A percentile compares a stretch with the other conserved stretches of the same genome.
These are phyloP conservation scores for Drosophila nr. fundita DNA, from an alignment of 2,888 invertebrate species.

Conservation along the genomic window DNA sequence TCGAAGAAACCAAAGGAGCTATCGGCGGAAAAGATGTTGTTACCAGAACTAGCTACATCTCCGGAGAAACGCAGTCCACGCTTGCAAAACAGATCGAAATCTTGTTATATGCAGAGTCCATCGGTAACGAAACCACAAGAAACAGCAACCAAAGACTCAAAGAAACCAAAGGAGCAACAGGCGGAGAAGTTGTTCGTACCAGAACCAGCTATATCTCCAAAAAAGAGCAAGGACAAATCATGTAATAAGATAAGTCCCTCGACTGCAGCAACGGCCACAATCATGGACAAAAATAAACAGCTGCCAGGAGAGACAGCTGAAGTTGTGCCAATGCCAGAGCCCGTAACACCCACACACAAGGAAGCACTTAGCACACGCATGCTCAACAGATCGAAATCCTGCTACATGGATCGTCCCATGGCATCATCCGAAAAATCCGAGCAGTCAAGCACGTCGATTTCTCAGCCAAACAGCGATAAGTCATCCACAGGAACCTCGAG, in stretches of 20 bases:
- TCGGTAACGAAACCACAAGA: not conserved
- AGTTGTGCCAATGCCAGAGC: not conserved
- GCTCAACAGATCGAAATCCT: constrained; percentile 33
- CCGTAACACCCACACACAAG: not conserved
- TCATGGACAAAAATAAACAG: not conserved
- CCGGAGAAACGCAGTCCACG: constrained; percentile 8
- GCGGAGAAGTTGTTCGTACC: not conserved
- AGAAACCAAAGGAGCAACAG: not conserved
- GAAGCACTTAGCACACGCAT: constrained; percentile 4
- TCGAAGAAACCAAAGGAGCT: not conserved
- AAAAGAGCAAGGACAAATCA: not conserved
- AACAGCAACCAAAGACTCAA: not conserved
- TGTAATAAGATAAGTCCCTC: not conserved
- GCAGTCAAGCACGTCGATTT: not conserved
- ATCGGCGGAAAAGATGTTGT: not conserved
- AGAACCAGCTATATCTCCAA: not conserved
- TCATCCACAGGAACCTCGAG: not conserved
- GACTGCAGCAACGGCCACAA: not conserved
- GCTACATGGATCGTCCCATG: constrained; percentile 22
- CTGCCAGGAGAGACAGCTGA: not conserved
- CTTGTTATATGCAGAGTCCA: constrained; percentile 11
- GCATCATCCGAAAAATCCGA: not conserved
- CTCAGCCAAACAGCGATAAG: not conserved
- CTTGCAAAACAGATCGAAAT: constrained; percentile 31
- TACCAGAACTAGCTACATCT: not conserved